Base-by-base conservation (phyloP, 2,888 invertebrate genomes). In the Platycheirus albimanus region DNA sequence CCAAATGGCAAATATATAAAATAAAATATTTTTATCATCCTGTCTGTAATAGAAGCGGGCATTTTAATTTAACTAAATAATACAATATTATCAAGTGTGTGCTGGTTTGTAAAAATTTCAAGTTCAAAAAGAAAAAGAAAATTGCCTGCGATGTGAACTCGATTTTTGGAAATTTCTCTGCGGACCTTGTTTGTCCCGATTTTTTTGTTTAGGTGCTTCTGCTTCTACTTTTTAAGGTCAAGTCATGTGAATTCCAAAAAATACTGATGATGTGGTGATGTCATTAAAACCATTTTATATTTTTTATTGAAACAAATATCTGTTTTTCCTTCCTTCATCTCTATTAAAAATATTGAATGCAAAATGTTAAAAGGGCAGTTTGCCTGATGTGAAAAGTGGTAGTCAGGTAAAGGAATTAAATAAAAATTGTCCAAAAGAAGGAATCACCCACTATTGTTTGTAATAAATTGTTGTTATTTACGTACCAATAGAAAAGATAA, bases 121-220 rank as follows among this genome's bases (percentile, higher is more conserved):
- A n/a, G n/a, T 41, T 17, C 13, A 19, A 38, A 13, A 19, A 67
- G 10, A 41, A 20, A 58, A 15, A 33, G 1, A 33, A 7, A 33
- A 33, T 33, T 33, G 24, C 47, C 11, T n/a, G 1, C 15, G n/a
- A 36, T 52, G 47, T 79, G 45, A 70, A 72, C 54, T 72, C 43
- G 72, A 71, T 71, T 71, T 64, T 77, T 81, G 76, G 76, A 77
- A 66, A 70, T 52, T 76, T 66, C 51, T 63, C 49, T 66, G 30
- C 43, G n/a, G 19, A 19, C 63, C 17, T 45, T 41, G 33, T 24
- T 69, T 33, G 30, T 33, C 5, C 24, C 5, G n/a, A n/a, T 24
- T 15, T 20, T 20, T 13, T 1, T 54, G 13, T 3, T 13, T 67
- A n/a, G 41, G 17, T 47, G 24, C 30, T 33, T 33, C 8, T 20